These are phyloP conservation scores for Tachina fera DNA, from an alignment of 2,888 invertebrate genomes.

Conservation along the genomic window DNA sequence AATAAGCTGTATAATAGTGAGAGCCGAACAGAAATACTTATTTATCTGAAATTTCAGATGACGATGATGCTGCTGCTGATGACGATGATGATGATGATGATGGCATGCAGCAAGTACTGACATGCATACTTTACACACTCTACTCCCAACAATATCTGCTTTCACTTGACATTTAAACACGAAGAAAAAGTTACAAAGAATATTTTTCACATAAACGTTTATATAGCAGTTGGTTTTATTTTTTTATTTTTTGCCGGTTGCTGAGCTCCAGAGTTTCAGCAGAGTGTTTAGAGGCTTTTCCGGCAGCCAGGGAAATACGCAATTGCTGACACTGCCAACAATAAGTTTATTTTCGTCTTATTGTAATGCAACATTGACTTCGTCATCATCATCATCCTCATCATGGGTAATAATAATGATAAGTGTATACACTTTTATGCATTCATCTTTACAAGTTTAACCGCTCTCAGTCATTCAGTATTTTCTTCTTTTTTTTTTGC, in stretches of 20 bases:
- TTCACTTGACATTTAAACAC: slow-evolving; percentile 63
- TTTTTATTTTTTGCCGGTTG: slow-evolving; percentile 5
- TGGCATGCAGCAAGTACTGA: slow-evolving; percentile 49
- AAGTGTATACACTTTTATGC: slow-evolving; percentile 32
- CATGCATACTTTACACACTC: slow-evolving; percentile 37
- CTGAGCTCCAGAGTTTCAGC: slow-evolving; percentile 19
- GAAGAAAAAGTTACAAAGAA: neutral
- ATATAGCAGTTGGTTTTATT: slow-evolving; percentile 21
- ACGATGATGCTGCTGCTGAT: neutral
- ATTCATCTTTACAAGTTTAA: slow-evolving; percentile 27
- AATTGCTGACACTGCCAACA: slow-evolving; percentile 52
- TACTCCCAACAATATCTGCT: slow-evolving; percentile 34
- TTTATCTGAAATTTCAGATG: slow-evolving; percentile 48
- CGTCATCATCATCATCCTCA: slow-evolving; percentile 11
- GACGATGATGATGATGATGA: slow-evolving; percentile 43
- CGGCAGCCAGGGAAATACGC: slow-evolving; percentile 54
- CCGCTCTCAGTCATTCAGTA: slow-evolving; percentile 28
- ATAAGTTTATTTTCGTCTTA: neutral
- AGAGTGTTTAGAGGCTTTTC: slow-evolving; percentile 63
- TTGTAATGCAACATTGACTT: slow-evolving; percentile 55
- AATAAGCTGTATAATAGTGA: slow-evolving; percentile 78
- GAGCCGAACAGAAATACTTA: slow-evolving; percentile 28
- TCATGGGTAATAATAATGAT: neutral
- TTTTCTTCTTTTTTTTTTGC: slow-evolving; percentile 21
- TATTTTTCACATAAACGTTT: slow-evolving; percentile 43